Base-by-base conservation (phyloP, 1,140 invertebrate genomes). In the Drosophila kurseongensis region DNA sequence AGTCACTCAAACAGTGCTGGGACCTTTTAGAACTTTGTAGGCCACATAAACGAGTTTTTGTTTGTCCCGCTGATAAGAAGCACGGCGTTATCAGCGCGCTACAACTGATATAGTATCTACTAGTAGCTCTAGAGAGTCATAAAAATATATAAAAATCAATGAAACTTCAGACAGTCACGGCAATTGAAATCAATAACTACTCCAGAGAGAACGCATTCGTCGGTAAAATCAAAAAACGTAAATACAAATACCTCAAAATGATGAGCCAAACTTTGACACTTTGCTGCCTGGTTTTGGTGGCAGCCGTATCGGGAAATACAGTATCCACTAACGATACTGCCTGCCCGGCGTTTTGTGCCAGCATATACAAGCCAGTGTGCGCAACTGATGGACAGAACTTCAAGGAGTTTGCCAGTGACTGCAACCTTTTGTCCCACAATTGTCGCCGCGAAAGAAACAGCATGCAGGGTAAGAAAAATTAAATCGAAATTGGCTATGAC, bases 61-160 rank as follows among this genome's bases (percentile, higher is more conserved):
- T 60, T 73, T 67, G 38, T 57, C 8, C n/a, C 40, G 32, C 12
- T 58, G 75, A 76, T 82, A 76, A 78, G 48, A 6, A 9, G 10
- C 3, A 13, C 13, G 4, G 9, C 4, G 16, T 75, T 80, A 86
- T 89, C 83, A 74, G 59, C 4, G 3, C 5, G 6, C 60, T 29
- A 14, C n/a, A 36, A 42, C 65, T 80, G 83, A 86, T 86, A 86
- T 55, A 9, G 54, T 51, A 50, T 56, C 68, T 45, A 16, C 29
- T 57, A 67, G 60, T 67, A 65, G 58, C 56, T 59, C 23, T 42
- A 42, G 44, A 58, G 78, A 51, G 45, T 32, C 47, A 50, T 68
- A 80, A 80, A 84, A 63, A 79, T 75, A 81, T 77, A 85, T 83
- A 86, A 76, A 85, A 79, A 79, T 80, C 83, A 79, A 89, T 83